These are phyloP conservation scores for Fulmarus glacialis DNA, from an alignment of 2,113 vertebrate genomes.

Conservation along the genomic window DNA sequence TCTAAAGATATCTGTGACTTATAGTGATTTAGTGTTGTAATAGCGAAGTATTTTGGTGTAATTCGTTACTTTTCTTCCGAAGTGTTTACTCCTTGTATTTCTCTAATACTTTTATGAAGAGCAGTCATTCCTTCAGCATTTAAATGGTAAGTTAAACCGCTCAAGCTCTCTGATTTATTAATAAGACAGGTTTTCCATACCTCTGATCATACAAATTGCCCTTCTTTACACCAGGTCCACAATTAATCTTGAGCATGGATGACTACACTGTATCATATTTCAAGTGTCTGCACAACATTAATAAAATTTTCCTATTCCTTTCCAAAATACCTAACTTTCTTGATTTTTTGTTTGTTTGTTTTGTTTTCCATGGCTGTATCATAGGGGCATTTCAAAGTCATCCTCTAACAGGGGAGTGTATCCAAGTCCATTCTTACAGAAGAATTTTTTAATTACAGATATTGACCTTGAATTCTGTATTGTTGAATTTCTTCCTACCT, in stretches of 20 bases:
- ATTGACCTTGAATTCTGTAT: neutral
- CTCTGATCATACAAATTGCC: neutral
- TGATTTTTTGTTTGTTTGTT: neutral
- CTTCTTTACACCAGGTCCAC: neutral
- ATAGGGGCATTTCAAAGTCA: neutral
- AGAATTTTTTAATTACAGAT: neutral
- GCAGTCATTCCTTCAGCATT: neutral
- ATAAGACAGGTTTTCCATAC: neutral
- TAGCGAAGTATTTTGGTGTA: neutral
- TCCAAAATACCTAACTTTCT: neutral
- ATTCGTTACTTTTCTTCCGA: neutral
- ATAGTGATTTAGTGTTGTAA: neutral
- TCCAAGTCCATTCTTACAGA: fast-evolving
- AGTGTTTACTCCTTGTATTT: neutral
- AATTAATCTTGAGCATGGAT: neutral
- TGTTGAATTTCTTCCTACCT: neutral
- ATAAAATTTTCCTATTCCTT: neutral
- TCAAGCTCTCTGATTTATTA: neutral
- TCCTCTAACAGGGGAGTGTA: neutral
- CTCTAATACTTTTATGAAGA: neutral
- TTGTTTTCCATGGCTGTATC: neutral
- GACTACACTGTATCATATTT: neutral
- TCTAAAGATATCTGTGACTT: neutral
- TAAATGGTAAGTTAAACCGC: neutral
- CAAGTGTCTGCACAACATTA: neutral